Conservation (phyloP, 2,888 invertebrate genomes). For the Ferrisia virgata region DNA sequence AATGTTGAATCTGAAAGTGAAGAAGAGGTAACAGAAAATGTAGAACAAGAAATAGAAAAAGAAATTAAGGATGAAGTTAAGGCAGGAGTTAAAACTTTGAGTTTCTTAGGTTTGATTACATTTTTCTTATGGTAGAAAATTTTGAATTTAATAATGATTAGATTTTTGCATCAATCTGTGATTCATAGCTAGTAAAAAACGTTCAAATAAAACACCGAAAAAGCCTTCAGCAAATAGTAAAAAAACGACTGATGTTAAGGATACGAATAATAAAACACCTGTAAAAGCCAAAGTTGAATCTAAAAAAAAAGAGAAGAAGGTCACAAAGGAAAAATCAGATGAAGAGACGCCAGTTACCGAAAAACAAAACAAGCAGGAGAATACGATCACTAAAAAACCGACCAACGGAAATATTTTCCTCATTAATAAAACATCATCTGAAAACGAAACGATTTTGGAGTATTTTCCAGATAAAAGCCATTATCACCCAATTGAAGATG, state of each 20-base stretch:
- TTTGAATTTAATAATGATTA: neutral
- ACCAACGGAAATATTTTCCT: neutral
- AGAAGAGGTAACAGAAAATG: neutral
- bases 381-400: neutral
- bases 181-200: slow-evolving; percentile 47
- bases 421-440: neutral
- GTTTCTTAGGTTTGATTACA: neutral
- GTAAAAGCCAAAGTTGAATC: neutral
- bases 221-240: slow-evolving; percentile 46
- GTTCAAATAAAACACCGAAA: slow-evolving; percentile 50
- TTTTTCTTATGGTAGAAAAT: neutral
- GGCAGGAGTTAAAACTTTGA: neutral
- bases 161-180: neutral
- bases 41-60: neutral
- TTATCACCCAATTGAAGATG: slow-evolving; percentile 81
- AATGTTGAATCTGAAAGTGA: neutral
- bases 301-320: neutral
- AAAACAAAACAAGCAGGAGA: neutral
- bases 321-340: neutral
- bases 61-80: neutral
- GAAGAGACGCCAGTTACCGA: neutral
- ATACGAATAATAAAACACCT: neutral
- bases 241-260: neutral
- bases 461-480: slow-evolving; percentile 70
- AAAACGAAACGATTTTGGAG: slow-evolving; percentile 51